These are phyloP conservation scores for Apodemus agrarius DNA, from an alignment of 2,797 vertebrate genomes.

Conservation along the genomic window DNA sequence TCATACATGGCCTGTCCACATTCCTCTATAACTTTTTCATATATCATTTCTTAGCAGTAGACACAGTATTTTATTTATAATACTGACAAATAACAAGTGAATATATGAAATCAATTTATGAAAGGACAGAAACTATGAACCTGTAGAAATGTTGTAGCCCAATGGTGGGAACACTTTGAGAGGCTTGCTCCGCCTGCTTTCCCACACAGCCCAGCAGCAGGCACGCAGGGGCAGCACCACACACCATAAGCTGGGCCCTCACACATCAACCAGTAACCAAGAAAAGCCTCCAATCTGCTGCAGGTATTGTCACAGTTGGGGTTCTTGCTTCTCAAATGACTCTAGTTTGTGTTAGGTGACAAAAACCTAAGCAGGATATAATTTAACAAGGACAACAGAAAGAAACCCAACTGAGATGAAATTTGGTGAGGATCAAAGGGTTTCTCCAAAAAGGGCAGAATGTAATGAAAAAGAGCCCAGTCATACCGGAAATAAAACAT, in stretches of 20 bases:
- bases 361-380: not conserved
- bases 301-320: not conserved
- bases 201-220: not conserved
- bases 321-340: not conserved
- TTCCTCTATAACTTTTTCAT: not conserved
- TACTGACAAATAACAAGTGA: not conserved
- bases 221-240: not conserved
- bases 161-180: not conserved
- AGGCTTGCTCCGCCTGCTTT: not conserved
- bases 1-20: not conserved
- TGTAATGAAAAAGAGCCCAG: not conserved
- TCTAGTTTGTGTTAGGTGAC: not conserved
- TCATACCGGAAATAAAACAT: not conserved
- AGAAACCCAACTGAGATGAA: not conserved
- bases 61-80: constrained; percentile 4
- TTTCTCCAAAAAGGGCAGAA: not conserved
- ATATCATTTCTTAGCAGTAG: not conserved
- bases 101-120: not conserved
- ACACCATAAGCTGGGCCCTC: not conserved
- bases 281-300: no score
- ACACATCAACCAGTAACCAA: not conserved
- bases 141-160: not conserved
- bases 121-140: not conserved
- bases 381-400: not conserved
- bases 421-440: not conserved